Base-by-base conservation (phyloP, 2,113 vertebrate species). In the Phalacrocorax carbo region DNA sequence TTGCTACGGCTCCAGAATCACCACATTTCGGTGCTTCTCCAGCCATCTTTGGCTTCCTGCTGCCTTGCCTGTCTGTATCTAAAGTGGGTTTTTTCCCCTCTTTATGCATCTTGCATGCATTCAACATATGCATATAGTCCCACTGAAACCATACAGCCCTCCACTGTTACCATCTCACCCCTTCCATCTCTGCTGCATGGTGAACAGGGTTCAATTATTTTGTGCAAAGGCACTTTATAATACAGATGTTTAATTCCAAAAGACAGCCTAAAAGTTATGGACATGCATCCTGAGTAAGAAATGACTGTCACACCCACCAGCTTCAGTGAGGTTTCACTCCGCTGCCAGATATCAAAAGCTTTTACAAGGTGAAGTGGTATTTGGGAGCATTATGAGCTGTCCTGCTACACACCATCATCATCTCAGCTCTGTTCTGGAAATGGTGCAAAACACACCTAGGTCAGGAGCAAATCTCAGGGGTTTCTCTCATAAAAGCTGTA, bases 151-250 rank as follows among this genome's bases (percentile, higher is more conserved):
- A 52, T 27, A 57, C 4, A 69, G 20, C n/a, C 16, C 14, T 12
- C 5, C 32, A 38, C 4, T 0, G 1, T 36, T 36, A 23, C 17
- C 1, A 0, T 57, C 16, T 17, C 44, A 70, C 5, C 13, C 10
- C 17, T 58, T 14, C 13, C 16, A 49, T 49, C 36, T 78, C 38
- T 69, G 70, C 25, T 42, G 29, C 17, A 16, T 26, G 17, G 9
- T 38, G 29, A 62, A 55, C 13, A 29, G 0, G 2, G 5, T 15
- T 14, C 20, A 25, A 26, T 11, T 42, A 9, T 60, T 40, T n/a
- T 29, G 10, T 44, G 9, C 32, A 51, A 21, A 32, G 46, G 11
- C 11, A 72, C 11, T 54, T 86, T 48, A 42, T 72, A 57, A 68
- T 20, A 36, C 32, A 66, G 58, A 29, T 76, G 9, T 65, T 91